Evolutionary conservation across 1,140 invertebrate species (phyloP), one percentile per base, ranked within the genome.

Genomic region (Hesperophylax magnus): DNA sequence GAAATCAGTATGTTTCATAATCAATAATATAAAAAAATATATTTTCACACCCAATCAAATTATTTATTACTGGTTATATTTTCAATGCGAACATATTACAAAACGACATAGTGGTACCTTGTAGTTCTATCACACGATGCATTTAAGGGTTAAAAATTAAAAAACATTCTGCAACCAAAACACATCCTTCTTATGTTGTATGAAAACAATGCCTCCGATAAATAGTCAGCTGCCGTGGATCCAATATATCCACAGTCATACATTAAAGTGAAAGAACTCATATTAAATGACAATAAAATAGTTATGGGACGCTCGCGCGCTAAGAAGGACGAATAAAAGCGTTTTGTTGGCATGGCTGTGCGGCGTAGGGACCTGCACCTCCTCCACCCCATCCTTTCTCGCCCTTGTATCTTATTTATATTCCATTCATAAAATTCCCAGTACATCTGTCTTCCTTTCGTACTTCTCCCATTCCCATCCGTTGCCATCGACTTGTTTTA

Each of bases 231-330:
- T 47, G 14, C 14, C 39, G 39, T 14, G 39, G 39, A 47, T 47
- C 14, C 39, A 2, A 47, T 11, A n/a, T n/a, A n/a, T 47, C 39
- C 8, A 18, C 56, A 20, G 20, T 22, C n/a, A 8, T n/a, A 58
- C 56, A 22, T 58, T 22, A 58, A 58, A 58, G 20, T 18, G 56
- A 18, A 71, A 52, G 39, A 71, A 18, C 34, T 71, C 31, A 52
- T 71, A n/a, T 71, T 71, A 47, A 71, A 71, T 71, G 39, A 71
- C 31, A 71, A 71, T 71, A 71, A 71, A 71, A 71, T 18, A 71
- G 31, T 71, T 52, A 71, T 71, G n/a, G 67, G 39, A 20, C 39
- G 53, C 18, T 47, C 7, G 11, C 31, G 31, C n/a, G 6, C 17
- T 52, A 71, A 71, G 22, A 47, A 1, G 15, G 22, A 20, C 17